These are phyloP conservation scores for Heteractis magnifica DNA, from an alignment of 92 coral and sea anemone genomes.

Conservation along the genomic window DNA sequence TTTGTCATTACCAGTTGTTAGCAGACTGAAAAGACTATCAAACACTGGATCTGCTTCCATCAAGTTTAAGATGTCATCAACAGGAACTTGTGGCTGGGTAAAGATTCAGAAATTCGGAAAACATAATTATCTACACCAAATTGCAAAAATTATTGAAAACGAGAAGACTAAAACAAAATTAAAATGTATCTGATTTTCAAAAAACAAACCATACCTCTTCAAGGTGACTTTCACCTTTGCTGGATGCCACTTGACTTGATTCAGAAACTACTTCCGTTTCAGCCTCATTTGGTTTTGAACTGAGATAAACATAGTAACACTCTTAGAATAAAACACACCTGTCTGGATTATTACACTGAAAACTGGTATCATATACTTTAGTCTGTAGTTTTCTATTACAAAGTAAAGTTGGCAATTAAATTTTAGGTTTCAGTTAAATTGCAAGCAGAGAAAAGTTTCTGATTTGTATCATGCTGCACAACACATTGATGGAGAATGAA, in stretches of 20 bases:
- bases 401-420: no score
- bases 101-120: not conserved
- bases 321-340: not conserved
- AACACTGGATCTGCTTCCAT: constrained; percentile 90
- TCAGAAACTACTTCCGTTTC: constrained; percentile 11
- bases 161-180: no score
- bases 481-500: no score
- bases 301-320: not conserved
- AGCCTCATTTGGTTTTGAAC: constrained; percentile 16
- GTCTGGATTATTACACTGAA: no score
- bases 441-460: no score
- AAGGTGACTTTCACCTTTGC: not conserved
- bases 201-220: constrained; percentile 3
- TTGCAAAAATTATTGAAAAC: not conserved
- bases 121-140: not conserved
- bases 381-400: no score
- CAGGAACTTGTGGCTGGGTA: constrained; percentile 48
- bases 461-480: no score
- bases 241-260: not conserved
- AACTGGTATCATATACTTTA: no score
- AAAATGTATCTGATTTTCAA: no score
- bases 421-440: no score
- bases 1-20: constrained; percentile 52
- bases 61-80: constrained; percentile 76
- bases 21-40: constrained; percentile 68